These are phyloP conservation scores for Cuculus canorus DNA, from an alignment of 2,797 vertebrate genomes.

Conservation along the genomic window DNA sequence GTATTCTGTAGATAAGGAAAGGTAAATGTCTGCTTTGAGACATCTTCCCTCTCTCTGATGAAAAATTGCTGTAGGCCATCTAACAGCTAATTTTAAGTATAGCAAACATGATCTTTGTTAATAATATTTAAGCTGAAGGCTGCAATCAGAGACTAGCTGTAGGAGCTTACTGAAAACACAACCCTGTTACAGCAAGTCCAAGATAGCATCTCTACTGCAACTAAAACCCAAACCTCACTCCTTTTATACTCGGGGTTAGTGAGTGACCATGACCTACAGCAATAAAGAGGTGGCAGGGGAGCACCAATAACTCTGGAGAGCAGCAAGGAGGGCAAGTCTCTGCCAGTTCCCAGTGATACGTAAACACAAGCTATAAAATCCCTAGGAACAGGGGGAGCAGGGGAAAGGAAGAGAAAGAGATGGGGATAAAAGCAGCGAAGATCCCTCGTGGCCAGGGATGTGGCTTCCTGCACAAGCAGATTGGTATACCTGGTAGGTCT, in stretches of 20 bases:
- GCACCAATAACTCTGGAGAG: not conserved
- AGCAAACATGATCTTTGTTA: not conserved
- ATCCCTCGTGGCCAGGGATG: not conserved
- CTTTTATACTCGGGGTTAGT: not conserved
- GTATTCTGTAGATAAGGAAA: not conserved
- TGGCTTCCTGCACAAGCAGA: accelerated
- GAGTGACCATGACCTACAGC: not conserved
- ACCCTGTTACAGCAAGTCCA: not conserved
- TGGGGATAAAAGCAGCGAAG: not conserved
- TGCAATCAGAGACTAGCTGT: not conserved
- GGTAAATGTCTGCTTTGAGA: not conserved
- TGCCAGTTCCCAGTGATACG: not conserved
- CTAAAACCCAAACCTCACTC: not conserved
- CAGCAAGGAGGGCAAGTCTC: not conserved
- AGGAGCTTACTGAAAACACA: not conserved
- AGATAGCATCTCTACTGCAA: not conserved
- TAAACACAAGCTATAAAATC: not conserved
- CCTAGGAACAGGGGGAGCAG: not conserved
- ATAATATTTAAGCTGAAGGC: not conserved
- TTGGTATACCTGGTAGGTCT: not conserved
- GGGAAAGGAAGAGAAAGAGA: not conserved
- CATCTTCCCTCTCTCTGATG: not conserved
- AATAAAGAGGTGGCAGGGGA: not conserved
- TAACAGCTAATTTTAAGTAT: not conserved
- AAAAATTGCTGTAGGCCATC: not conserved